Percentiles rank a stretch among this genome's conserved stretches.
Conservation (phyloP, 2,113 vertebrate species). For the Xenopus laevis region DNA sequence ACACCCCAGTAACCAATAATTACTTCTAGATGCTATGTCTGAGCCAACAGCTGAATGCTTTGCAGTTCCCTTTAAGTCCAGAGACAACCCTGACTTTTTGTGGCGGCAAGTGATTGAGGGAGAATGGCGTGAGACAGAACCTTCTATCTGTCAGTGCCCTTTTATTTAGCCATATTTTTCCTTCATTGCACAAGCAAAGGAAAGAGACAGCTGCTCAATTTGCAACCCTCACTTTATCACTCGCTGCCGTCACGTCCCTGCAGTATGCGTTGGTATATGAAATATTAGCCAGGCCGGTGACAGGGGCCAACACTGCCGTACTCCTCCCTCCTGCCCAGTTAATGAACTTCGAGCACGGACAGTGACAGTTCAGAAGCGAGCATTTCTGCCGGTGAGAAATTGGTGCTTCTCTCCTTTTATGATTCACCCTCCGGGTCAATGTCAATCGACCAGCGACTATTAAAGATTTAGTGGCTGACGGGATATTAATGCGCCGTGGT, state of each 20-base stretch:
- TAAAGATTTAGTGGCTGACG: conserved; percentile 13
- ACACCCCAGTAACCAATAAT: too few species aligned
- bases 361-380: conserved; percentile 12
- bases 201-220: conserved; percentile 7
- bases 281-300: neutral
- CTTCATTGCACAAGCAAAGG: too few species aligned
- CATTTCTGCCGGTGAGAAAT: conserved; percentile 22
- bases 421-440: conserved; percentile 31
- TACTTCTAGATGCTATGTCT: too few species aligned
- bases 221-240: conserved; percentile 7
- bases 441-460: conserved; percentile 13
- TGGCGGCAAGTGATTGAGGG: too few species aligned
- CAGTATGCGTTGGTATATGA: conserved; percentile 3
- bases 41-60: too few species aligned
- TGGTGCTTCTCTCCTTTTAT: conserved; percentile 26
- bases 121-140: too few species aligned
- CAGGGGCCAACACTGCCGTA: neutral
- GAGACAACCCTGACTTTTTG: too few species aligned
- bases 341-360: neutral
- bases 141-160: too few species aligned
- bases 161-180: too few species aligned
- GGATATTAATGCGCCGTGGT: conserved; percentile 23
- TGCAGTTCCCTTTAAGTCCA: too few species aligned
- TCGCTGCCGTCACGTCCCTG: neutral
- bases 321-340: neutral